A percentile compares a stretch with the other conserved stretches of the same genome.
Evolutionary conservation across 2,113 vertebrate species (phyloP).

Genomic region (Poeciliopsis turrubarensis): DNA sequence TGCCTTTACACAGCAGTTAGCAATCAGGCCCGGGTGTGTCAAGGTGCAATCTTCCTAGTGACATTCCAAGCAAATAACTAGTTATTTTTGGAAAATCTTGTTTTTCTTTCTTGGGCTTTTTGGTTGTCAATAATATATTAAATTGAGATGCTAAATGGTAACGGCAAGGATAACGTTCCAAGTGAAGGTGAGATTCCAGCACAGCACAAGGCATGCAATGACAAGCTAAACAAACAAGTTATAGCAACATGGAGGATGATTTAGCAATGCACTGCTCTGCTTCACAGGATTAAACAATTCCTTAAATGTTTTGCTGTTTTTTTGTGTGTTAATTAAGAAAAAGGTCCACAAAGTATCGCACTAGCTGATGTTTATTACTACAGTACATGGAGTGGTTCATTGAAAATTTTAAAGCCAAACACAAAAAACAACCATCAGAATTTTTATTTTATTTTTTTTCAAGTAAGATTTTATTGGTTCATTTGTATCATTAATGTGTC

Average conservation of each 20-base stretch:
- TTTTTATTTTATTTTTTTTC: too few relatives aligned
- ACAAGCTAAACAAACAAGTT: neutral
- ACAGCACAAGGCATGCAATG: neutral
- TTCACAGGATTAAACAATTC: too few relatives aligned
- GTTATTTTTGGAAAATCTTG: neutral
- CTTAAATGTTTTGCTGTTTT: too few relatives aligned
- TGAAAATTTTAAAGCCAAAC: too few relatives aligned
- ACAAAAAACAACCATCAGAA: too few relatives aligned
- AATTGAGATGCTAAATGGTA: neutral
- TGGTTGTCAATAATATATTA: neutral
- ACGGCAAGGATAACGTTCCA: neutral
- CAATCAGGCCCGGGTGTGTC: neutral
- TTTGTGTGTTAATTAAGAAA: too few relatives aligned
- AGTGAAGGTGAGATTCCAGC: neutral
- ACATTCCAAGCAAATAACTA: neutral
- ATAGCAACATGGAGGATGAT: neutral
- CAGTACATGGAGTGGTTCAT: too few relatives aligned
- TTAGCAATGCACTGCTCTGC: too few relatives aligned
- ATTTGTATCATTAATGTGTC: too few relatives aligned
- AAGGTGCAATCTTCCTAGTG: neutral
- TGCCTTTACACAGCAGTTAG: neutral
- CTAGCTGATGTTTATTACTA: too few relatives aligned
- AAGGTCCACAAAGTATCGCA: too few relatives aligned
- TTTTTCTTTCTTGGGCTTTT: neutral
- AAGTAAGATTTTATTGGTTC: too few relatives aligned